These are phyloP conservation scores for Lacerta viridis DNA, from an alignment of 2,797 vertebrate genomes.

Conservation along the genomic window DNA sequence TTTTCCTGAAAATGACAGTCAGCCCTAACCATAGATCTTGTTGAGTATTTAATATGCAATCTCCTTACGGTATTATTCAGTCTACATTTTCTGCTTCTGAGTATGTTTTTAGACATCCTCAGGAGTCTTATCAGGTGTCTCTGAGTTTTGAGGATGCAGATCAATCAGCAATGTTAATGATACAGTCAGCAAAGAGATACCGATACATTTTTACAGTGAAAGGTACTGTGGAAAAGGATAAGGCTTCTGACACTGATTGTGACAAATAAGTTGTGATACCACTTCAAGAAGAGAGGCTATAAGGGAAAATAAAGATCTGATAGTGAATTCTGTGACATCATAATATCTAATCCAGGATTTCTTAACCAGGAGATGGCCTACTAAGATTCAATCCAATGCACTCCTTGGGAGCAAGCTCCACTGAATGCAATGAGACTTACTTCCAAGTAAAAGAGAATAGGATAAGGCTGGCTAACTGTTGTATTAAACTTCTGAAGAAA, in stretches of 20 bases:
- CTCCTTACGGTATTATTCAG: slow-evolving; percentile 57
- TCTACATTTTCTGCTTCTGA: slow-evolving; percentile 48
- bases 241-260: slow-evolving; percentile 69
- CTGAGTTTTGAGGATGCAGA: slow-evolving; percentile 65
- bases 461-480: neutral
- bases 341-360: slow-evolving; percentile 54
- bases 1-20: slow-evolving; percentile 57
- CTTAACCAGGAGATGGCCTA: slow-evolving; percentile 57
- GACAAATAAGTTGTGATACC: slow-evolving; percentile 71
- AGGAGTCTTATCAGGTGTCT: slow-evolving; percentile 44
- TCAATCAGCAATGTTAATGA: slow-evolving; percentile 69
- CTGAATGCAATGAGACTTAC: neutral
- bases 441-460: neutral
- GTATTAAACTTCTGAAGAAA: neutral
- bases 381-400: slow-evolving; percentile 42
- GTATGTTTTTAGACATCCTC: slow-evolving; percentile 56
- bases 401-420: neutral
- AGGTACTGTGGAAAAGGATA: slow-evolving; percentile 64
- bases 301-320: slow-evolving; percentile 54
- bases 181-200: slow-evolving; percentile 60
- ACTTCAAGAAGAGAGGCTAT: slow-evolving; percentile 66
- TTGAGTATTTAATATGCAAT: slow-evolving; percentile 63
- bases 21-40: slow-evolving; percentile 53
- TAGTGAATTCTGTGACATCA: slow-evolving; percentile 32
- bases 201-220: slow-evolving; percentile 61